These are phyloP conservation scores for Rhynchophorus ferrugineus DNA, from an alignment of 1,140 invertebrate genomes.

Conservation along the genomic window DNA sequence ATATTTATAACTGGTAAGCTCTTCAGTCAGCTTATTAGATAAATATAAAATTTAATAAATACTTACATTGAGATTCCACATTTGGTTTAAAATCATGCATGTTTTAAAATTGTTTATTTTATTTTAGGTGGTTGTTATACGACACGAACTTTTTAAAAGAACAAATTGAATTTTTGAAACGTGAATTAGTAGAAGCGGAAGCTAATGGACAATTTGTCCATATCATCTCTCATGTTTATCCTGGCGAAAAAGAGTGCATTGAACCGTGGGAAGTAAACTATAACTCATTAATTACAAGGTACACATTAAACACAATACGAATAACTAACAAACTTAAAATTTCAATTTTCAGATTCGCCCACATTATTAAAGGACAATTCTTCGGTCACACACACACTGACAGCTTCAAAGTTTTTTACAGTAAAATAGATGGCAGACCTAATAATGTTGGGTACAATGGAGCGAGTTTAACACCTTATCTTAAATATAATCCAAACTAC, in stretches of 20 bases:
- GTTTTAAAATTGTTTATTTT: too few species aligned
- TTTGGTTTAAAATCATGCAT: too few species aligned
- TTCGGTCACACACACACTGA: slow-evolving; percentile 75
- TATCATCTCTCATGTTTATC: slow-evolving; percentile 73
- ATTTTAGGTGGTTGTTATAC: slow-evolving; percentile 52
- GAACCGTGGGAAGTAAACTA: slow-evolving; percentile 59
- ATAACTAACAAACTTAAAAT: not conserved
- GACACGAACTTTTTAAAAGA: slow-evolving; percentile 51
- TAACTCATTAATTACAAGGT: slow-evolving; percentile 50
- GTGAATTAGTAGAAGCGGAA: slow-evolving; percentile 62
- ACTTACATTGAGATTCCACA: too few species aligned
- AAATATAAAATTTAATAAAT: too few species aligned
- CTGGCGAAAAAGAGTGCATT: slow-evolving; percentile 60
- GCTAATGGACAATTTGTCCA: slow-evolving; percentile 64
- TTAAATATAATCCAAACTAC: slow-evolving; percentile 72
- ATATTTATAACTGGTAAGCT: slow-evolving; percentile 62
- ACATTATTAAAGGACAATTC: slow-evolving; percentile 67
- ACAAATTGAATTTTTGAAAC: slow-evolving; percentile 68
- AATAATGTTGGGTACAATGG: slow-evolving; percentile 68
- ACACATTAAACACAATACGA: slow-evolving; percentile 3
- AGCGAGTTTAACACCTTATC: slow-evolving; percentile 62
- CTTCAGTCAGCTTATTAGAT: too few species aligned
- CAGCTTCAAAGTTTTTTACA: slow-evolving; percentile 62
- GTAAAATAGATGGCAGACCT: slow-evolving; percentile 32
- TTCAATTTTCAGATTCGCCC: slow-evolving; percentile 36